Conservation (phyloP, 2,888 invertebrate genomes). For the Spilosoma lubricipeda region DNA sequence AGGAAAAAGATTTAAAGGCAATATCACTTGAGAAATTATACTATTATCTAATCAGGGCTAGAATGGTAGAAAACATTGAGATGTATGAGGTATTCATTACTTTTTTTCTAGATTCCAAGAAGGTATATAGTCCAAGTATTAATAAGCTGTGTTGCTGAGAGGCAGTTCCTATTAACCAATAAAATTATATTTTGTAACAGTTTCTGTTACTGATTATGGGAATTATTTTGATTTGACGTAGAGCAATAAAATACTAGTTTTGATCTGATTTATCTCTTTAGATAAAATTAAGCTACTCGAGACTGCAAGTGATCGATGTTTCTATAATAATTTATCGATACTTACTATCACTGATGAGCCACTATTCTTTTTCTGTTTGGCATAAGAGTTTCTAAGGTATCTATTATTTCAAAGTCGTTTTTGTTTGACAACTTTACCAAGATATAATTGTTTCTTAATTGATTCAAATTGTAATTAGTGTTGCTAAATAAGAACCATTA, state of each 20-base stretch:
- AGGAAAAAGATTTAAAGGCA: conserved; percentile 43
- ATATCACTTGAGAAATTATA: conserved; percentile 20
- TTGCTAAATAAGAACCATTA: neutral
- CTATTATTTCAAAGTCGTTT: neutral
- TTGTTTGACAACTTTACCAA: neutral
- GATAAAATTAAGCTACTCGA: no score
- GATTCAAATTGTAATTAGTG: neutral
- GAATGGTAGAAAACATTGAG: neutral
- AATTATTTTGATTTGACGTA: neutral
- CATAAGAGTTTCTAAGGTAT: neutral
- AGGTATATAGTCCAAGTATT: neutral
- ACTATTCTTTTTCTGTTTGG: no score
- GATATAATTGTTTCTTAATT: no score
- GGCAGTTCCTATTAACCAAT: no score
- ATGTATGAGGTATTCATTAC: neutral
- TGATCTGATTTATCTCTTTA: no score
- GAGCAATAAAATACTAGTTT: neutral
- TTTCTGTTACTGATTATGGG: no score
- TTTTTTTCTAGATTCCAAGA: neutral
- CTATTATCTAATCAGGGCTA: conserved; percentile 7
- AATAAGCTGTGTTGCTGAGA: neutral
- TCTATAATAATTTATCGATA: no score
- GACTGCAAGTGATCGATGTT: no score
- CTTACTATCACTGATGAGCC: no score
- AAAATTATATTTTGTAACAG: no score